A percentile compares a stretch with the other conserved stretches of the same genome.
phyloP scores from a whole-genome alignment of 2,797 vertebrate genomes.

The Chlorospingus flavigularis region DNA sequence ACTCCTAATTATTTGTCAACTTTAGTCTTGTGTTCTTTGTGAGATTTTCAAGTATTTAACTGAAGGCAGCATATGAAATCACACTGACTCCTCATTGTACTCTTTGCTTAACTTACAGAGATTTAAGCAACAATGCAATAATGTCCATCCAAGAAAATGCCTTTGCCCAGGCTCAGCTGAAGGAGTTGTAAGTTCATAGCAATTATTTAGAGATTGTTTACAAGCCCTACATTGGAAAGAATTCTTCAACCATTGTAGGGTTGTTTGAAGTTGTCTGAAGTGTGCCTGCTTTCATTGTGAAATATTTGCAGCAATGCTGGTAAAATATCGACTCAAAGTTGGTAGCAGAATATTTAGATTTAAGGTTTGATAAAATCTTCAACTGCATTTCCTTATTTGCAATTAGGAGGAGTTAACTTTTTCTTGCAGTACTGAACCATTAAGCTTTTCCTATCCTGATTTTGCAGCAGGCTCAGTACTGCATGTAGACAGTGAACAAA shows the following conservation, averaged over 20 bases:
- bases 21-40: neutral
- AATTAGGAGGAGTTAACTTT: neutral
- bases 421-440: neutral
- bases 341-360: neutral
- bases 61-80: neutral
- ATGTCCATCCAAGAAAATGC: constrained; percentile 93
- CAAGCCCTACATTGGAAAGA: neutral
- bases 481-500: neutral
- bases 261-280: neutral
- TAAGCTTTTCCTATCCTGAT: neutral
- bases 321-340: neutral
- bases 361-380: neutral
- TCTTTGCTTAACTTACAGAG: constrained; percentile 75
- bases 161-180: constrained; percentile 84
- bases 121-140: constrained; percentile 90
- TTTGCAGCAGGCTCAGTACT: neutral
- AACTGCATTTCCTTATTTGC: neutral
- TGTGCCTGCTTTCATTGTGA: neutral
- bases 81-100: neutral
- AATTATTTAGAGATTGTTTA: neutral
- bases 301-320: neutral
- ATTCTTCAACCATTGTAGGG: neutral
- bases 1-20: neutral
- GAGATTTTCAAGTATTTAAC: neutral
- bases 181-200: constrained; percentile 86